Percentiles rank a stretch among this genome's conserved stretches.
These are phyloP conservation scores for Hirtodrosophila confusa DNA, from an alignment of 2,888 invertebrate genomes.

Conservation along the genomic window DNA sequence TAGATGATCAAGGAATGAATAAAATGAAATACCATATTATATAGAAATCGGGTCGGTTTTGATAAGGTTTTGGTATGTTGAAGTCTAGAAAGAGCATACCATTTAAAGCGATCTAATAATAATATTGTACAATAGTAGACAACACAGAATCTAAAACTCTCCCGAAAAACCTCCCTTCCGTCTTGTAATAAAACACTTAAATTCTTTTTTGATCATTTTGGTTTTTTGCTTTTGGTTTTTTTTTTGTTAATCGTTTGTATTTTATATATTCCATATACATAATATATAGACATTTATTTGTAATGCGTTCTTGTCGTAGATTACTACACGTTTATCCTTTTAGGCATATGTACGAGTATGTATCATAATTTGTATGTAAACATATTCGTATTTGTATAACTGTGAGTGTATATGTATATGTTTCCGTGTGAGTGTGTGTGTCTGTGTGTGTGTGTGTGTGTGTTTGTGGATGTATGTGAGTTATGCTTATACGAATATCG, in stretches of 20 bases:
- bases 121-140: no score
- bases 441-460: conserved; percentile 15
- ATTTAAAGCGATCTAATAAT: no score
- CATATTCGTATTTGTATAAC: conserved; percentile 25
- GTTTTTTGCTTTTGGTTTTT: conserved; percentile 20
- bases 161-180: neutral
- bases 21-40: no score
- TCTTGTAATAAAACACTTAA: conserved; percentile 2
- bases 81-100: no score
- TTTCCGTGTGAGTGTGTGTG: conserved; percentile 14
- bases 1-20: no score
- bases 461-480: conserved; percentile 31
- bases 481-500: conserved; percentile 50
- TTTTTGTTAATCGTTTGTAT: conserved; percentile 42
- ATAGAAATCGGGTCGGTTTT: no score
- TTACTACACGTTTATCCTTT: conserved; percentile 75
- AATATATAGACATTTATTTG: conserved; percentile 73
- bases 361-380: conserved; percentile 52
- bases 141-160: no score
- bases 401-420: conserved; percentile 19
- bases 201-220: conserved; percentile 29
- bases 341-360: conserved; percentile 74
- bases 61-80: no score
- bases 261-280: conserved; percentile 63
- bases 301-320: conserved; percentile 61